Base-by-base conservation (phyloP, 2,113 vertebrate species). In the Etheostoma spectabile region DNA sequence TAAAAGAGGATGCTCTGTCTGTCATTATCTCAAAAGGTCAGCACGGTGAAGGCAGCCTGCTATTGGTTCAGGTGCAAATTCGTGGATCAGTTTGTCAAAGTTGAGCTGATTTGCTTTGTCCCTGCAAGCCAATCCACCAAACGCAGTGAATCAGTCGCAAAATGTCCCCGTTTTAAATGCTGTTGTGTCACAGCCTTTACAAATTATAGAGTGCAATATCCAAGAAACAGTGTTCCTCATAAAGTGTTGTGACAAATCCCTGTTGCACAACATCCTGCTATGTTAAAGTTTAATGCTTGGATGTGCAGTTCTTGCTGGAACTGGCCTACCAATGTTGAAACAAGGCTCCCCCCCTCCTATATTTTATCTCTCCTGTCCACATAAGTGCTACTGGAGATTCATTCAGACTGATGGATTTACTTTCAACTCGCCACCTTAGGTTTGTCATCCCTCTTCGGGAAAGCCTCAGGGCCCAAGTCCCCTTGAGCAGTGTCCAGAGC, bases 391-490 rank as follows among this genome's bases (percentile, higher is more conserved):
- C 74, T 66, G 46, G 76, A 85, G 79, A 88, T 88, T 82, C 82
- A 85, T 89, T 80, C 83, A 66, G 65, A 84, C 76, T 86, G 84
- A 89, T 77, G 69, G 83, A 84, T 70, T 30, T 74, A 86, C 83
- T 88, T 86, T 85, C 67, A 76, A 56, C 76, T 84, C 63, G 68
- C 83, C 87, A 80, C 80, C 80, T 80, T 18, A 57, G 68, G 84
- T 88, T 81, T 73, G 78, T 85, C 89, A 85, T 90, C 73, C 52
- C 42, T 87, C 75, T 84, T 76, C 6, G 21, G 38, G 51, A 83
- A 82, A 79, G 67, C 79, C 83, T 74, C 13, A 0, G 84, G 83
- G 68, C 55, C 70, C 48, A 42, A 71, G 70, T 84, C 78, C 82
- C 84, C 77, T 52, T 84, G 81, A 85, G 87, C 81, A 51, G 30